Evolutionary conservation across 2,797 vertebrate genomes (phyloP).

Genomic region (Sebastes trivittatus): DNA sequence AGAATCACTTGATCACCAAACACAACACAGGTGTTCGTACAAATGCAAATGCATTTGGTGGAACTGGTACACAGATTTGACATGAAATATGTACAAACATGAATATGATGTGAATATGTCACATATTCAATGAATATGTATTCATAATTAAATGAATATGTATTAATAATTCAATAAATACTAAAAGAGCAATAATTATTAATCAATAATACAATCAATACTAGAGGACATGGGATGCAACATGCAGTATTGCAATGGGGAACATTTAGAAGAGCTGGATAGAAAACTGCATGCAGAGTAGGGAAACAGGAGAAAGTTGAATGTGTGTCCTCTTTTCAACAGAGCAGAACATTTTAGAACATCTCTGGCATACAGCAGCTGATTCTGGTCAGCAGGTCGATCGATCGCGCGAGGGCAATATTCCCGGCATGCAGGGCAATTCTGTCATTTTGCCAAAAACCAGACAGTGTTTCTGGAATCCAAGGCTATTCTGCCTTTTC

Average conservation of each 20-base stretch:
- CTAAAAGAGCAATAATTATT: not conserved
- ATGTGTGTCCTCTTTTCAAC: not conserved
- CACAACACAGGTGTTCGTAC: not conserved
- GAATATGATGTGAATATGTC: not conserved
- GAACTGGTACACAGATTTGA: not conserved
- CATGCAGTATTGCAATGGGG: not conserved
- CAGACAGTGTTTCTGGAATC: not conserved
- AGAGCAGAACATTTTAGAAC: not conserved
- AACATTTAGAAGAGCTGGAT: not conserved
- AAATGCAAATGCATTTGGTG: not conserved
- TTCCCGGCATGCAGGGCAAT: not conserved
- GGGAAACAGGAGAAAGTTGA: not conserved
- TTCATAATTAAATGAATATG: not conserved
- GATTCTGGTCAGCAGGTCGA: not conserved
- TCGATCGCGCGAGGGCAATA: not conserved
- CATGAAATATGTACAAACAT: not conserved
- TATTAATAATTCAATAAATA: not conserved
- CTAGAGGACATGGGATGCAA: not conserved
- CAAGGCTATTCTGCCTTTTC: not conserved
- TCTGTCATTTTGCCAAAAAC: not conserved
- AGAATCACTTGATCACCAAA: conserved; percentile 24
- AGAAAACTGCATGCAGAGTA: not conserved
- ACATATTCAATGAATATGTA: not conserved
- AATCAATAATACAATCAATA: not conserved
- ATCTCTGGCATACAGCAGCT: not conserved